Evolutionary conservation across 2,113 vertebrate genomes (phyloP), one percentile per base, ranked within the genome.

Genomic region (Dascyllus trimaculatus): DNA sequence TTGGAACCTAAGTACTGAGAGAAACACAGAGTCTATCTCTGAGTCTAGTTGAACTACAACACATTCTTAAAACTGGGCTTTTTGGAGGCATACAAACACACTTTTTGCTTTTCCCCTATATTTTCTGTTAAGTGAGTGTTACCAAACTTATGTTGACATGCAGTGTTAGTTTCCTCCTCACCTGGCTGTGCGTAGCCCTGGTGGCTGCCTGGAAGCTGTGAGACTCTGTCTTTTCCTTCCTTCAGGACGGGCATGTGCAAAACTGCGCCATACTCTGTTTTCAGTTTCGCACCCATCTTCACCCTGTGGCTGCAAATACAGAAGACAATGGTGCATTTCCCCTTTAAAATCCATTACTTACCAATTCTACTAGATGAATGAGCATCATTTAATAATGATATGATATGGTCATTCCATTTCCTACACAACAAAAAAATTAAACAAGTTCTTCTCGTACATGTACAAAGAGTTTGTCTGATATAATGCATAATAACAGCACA

Each of bases 231-330:
- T 86, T 96, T 95, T 38, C 91, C 96, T 90, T 99, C 98, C 83
- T 98, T 99, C 18, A 96, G 90, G 53, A 95, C 91, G 1, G 98
- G 98, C 97, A 99, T 97, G 89, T 99, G 98, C 6, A 99, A 87
- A 49, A 99, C 97, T 0, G 96, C 95, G 25, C 83, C 78, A 0
- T 98, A 99, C 6, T 99, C 98, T 0, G 96, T 90, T 29, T 93
- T 97, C 78, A 99, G 92, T 81, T 99, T 99, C n/a, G 95, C 91
- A 19, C 82, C 84, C 97, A 99, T 96, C 89, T 99, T 99, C 51
- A 97, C 15, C 74, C 97, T 97, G 92, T 97, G 96, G 91, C 98
- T 99, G 80, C 68, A 74, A 61, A 78, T 1, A 79, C 59, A 81
- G 61, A 74, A 81, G 71, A 79, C 51, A 88, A 19, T 32, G 1